Evolutionary conservation across 2,113 vertebrate genomes (phyloP).

Genomic region (Prionailurus viverrinus): DNA sequence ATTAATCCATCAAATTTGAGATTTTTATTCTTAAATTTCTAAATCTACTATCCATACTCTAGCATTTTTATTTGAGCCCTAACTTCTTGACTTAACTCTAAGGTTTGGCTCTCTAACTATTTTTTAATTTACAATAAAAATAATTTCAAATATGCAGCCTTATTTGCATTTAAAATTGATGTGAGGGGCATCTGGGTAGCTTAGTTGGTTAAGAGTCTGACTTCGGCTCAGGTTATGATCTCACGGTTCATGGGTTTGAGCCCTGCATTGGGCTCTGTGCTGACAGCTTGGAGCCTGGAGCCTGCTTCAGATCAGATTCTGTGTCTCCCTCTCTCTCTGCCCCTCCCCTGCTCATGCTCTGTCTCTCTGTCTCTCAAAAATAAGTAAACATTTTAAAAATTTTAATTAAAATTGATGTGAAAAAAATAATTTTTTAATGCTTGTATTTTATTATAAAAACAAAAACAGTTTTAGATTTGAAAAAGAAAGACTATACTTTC

Average conservation of each 20-base stretch:
- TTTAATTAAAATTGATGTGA: not conserved
- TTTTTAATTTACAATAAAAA: not conserved
- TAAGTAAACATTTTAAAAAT: no score
- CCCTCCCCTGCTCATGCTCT: no score
- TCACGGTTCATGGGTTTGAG: no score
- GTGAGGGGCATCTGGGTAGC: no score
- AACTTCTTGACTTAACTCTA: not conserved
- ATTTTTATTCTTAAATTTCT: conserved; percentile 18
- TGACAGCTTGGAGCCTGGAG: no score
- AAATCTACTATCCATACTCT: not conserved
- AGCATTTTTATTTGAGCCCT: not conserved
- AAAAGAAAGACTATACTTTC: no score
- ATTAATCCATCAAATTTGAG: not conserved
- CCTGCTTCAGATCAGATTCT: no score
- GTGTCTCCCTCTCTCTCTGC: no score
- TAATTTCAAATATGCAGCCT: not conserved
- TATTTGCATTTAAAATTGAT: not conserved
- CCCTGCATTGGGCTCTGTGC: no score
- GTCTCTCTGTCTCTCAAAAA: no score
- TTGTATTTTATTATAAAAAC: not conserved
- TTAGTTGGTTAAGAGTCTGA: no score
- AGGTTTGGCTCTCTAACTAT: not conserved
- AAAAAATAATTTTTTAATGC: conserved; percentile 16
- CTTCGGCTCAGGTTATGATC: no score
- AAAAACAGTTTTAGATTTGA: not conserved